Evolutionary conservation across 92 coral and sea anemone species (phyloP).

Genomic region (Porites rus): DNA sequence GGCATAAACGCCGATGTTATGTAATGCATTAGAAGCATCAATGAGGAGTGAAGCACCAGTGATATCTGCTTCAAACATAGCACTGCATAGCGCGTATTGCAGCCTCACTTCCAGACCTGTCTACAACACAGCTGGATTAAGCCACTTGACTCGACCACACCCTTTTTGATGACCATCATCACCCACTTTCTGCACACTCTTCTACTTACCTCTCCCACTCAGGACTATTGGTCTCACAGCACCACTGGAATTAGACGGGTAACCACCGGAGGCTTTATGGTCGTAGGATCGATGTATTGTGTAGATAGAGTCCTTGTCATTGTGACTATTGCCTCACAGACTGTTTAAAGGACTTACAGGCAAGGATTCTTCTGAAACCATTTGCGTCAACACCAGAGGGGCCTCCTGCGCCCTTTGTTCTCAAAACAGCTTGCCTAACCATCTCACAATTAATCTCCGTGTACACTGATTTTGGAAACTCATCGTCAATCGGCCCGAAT

Average conservation of each 20-base stretch:
- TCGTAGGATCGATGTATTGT: slow-evolving; percentile 45
- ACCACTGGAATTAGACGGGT: slow-evolving; percentile 37
- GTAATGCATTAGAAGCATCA: slow-evolving; percentile 51
- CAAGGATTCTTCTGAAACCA: slow-evolving; percentile 60
- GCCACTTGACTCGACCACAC: slow-evolving; percentile 53
- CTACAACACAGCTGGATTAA: slow-evolving; percentile 41
- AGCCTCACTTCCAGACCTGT: slow-evolving; percentile 54
- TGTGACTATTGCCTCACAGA: slow-evolving; percentile 60
- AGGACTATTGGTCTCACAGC: slow-evolving; percentile 27
- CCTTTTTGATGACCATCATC: slow-evolving; percentile 44
- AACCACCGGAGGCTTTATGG: slow-evolving; percentile 34
- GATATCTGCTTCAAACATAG: slow-evolving; percentile 32
- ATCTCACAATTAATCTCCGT: slow-evolving; percentile 50
- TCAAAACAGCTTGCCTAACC: slow-evolving; percentile 56
- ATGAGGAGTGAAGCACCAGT: slow-evolving; percentile 35
- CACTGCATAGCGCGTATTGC: slow-evolving; percentile 50
- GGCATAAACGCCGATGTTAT: slow-evolving; percentile 42
- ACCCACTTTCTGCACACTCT: slow-evolving; percentile 41
- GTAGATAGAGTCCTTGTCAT: slow-evolving; percentile 55
- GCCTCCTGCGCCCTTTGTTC: slow-evolving; percentile 66
- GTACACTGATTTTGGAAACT: slow-evolving; percentile 51
- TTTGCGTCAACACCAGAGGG: slow-evolving; percentile 53
- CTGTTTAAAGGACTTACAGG: slow-evolving; percentile 55
- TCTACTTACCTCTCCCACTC: slow-evolving; percentile 37
- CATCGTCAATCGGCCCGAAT: slow-evolving; percentile 58